These are phyloP conservation scores for Cerastoderma edule DNA, from an alignment of 2,888 invertebrate genomes.

Conservation along the genomic window DNA sequence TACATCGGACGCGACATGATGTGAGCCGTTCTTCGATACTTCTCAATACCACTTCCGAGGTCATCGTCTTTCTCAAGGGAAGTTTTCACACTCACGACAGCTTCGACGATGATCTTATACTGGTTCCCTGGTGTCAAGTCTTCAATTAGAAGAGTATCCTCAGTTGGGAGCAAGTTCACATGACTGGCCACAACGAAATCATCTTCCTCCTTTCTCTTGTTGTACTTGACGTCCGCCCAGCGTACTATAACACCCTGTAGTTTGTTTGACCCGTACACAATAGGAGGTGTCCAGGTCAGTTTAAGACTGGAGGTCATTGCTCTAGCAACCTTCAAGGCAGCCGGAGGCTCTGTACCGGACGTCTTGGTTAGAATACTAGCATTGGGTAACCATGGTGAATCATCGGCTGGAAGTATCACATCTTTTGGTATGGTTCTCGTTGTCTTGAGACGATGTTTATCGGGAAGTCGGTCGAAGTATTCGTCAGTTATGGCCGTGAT, in stretches of 20 bases:
- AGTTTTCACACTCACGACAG: slow-evolving; percentile 83
- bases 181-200: slow-evolving; percentile 79
- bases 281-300: slow-evolving; percentile 81
- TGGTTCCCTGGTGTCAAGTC: slow-evolving; percentile 80
- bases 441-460: slow-evolving; percentile 76
- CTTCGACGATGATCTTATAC: slow-evolving; percentile 82
- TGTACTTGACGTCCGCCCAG: slow-evolving; percentile 80
- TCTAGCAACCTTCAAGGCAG: slow-evolving; percentile 73
- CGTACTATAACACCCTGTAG: slow-evolving; percentile 81
- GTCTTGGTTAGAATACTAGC: slow-evolving; percentile 80
- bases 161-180: slow-evolving; percentile 76
- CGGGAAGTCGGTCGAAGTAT: slow-evolving; percentile 82
- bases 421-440: slow-evolving; percentile 76
- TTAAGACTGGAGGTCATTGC: slow-evolving; percentile 77
- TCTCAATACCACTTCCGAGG: slow-evolving; percentile 74
- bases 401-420: slow-evolving; percentile 74
- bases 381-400: slow-evolving; percentile 82
- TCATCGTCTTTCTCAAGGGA: slow-evolving; percentile 75
- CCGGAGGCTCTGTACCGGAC: slow-evolving; percentile 82
- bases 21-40: slow-evolving; percentile 81
- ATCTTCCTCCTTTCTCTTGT: slow-evolving; percentile 67
- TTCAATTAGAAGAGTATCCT: slow-evolving; percentile 76
- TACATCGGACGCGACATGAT: slow-evolving; percentile 80
- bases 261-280: slow-evolving; percentile 82
- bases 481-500: slow-evolving; percentile 83